Percentiles rank a stretch among this genome's conserved stretches.
Conservation (phyloP, 2,797 vertebrate genomes). For the Tokudaia muenninki region DNA sequence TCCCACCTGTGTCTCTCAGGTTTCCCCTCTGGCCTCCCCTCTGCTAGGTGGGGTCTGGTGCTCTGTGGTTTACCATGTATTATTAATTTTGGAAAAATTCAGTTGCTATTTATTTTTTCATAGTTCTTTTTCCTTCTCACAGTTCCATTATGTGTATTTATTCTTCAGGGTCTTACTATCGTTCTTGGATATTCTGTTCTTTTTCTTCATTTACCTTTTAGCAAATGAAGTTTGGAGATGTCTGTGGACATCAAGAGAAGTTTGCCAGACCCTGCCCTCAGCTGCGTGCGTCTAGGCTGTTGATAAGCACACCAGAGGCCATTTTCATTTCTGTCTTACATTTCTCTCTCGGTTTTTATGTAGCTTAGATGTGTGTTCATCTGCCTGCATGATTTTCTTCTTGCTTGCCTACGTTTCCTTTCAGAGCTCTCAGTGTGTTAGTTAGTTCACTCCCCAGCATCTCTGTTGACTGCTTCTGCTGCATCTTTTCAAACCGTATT, state of each 20-base stretch:
- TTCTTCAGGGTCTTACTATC: not conserved
- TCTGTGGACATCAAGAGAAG: not conserved
- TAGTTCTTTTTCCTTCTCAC: not conserved
- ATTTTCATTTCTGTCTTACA: not conserved
- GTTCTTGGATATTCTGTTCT: not conserved
- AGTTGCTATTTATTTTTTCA: not conserved
- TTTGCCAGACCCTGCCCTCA: not conserved
- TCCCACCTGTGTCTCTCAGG: not conserved
- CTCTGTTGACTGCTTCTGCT: not conserved
- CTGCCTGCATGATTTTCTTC: not conserved
- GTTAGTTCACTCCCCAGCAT: not conserved
- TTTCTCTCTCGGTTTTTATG: not conserved
- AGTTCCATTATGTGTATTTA: not conserved
- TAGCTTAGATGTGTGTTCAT: not conserved
- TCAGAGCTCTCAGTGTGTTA: not conserved
- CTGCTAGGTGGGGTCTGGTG: no score
- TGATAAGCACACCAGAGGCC: not conserved
- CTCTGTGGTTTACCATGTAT: not conserved
- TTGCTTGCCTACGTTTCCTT: not conserved
- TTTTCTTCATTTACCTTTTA: not conserved
- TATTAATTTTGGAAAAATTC: not conserved
- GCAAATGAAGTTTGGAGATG: not conserved
- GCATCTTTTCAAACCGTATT: not conserved
- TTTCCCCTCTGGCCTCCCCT: not conserved
- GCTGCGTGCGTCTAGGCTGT: not conserved